Conservation (phyloP, 2,113 vertebrate genomes). For the Mormyrus iriodes region DNA sequence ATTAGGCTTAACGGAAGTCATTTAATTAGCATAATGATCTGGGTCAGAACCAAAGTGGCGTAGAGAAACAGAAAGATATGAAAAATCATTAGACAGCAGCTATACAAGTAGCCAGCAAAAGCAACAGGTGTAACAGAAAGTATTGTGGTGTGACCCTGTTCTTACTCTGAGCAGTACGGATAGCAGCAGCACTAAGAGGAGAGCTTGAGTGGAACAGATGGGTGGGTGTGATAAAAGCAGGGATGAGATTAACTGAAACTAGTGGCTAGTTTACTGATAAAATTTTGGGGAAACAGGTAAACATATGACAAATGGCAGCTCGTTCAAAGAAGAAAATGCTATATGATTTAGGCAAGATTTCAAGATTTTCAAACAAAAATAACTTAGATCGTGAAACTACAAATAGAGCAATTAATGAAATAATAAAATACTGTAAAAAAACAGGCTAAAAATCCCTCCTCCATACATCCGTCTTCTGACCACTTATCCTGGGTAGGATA, state of each 20-base stretch:
- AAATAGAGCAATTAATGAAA: neutral
- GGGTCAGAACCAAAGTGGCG: neutral
- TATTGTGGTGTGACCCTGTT: neutral
- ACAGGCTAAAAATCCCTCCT: neutral
- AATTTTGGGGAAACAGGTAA: neutral
- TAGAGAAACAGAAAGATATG: neutral
- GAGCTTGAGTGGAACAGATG: neutral
- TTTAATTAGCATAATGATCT: neutral
- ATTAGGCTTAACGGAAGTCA: neutral
- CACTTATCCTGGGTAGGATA: neutral
- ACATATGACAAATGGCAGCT: neutral
- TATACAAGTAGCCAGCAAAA: neutral
- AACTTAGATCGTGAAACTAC: neutral
- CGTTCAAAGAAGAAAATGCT: neutral
- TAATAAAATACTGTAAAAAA: neutral
- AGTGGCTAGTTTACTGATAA: neutral
- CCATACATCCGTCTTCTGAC: neutral
- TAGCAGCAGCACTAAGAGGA: neutral
- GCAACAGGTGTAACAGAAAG: neutral
- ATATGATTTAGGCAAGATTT: neutral
- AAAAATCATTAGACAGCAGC: neutral
- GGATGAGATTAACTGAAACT: neutral
- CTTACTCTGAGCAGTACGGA: neutral
- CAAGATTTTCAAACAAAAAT: neutral
- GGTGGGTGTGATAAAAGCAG: neutral